phyloP scores from a whole-genome alignment of 2,113 vertebrate species.

The Typhlomys cinereus region DNA sequence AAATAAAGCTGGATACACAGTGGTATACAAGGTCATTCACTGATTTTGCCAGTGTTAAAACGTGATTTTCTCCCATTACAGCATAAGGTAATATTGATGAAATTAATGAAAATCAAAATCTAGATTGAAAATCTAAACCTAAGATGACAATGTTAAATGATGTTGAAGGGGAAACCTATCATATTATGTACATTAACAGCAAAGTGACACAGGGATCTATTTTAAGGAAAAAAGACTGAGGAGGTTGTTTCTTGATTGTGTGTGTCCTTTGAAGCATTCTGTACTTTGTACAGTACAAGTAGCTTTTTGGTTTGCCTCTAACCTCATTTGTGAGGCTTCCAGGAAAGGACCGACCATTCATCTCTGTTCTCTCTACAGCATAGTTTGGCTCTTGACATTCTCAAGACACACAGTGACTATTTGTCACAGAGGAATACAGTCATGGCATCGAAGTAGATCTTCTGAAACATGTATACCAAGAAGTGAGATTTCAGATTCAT shows the following conservation, averaged over 20 bases:
- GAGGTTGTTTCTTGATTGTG: not conserved
- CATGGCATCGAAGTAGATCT: not conserved
- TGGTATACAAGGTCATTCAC: not conserved
- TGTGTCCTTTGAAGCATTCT: not conserved
- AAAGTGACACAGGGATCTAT: not conserved
- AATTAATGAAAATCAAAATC: not conserved
- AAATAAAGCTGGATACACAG: not conserved
- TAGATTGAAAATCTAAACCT: not conserved
- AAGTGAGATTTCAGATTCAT: not conserved
- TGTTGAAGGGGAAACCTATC: not conserved
- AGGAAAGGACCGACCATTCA: not conserved
- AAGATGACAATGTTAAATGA: not conserved
- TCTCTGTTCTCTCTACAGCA: not conserved
- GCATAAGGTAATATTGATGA: not conserved
- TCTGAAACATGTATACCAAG: not conserved
- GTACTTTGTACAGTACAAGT: not conserved
- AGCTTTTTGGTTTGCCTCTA: not conserved
- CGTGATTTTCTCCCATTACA: not conserved
- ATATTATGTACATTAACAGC: not conserved
- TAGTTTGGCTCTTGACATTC: not conserved
- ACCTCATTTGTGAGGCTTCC: not conserved
- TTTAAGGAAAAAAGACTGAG: not conserved
- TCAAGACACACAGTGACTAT: not conserved
- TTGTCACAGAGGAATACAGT: not conserved
- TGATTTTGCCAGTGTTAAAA: not conserved